Base-by-base conservation (phyloP, 92 coral and sea anemone genomes). In the Muricea muricata region DNA sequence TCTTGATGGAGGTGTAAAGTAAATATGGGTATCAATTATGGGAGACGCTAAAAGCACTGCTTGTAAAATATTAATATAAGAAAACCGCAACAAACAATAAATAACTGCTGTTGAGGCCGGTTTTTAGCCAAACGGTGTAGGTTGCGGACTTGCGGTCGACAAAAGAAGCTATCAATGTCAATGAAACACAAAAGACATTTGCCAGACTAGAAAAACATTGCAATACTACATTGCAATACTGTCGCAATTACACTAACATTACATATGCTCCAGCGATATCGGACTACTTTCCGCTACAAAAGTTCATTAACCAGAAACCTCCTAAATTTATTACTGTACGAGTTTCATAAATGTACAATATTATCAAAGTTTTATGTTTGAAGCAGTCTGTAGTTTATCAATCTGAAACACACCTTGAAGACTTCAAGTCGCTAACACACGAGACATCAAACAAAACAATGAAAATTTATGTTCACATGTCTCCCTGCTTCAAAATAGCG, bases 401-500 rank as follows among this genome's bases (percentile, higher is more conserved):
- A 10, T 10, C 32, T 17, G n/a, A 73, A 50, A 76, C 31, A 74
- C 39, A 42, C 70, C 70, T 50, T 30, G 67, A 50, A 76, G 40
- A 76, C 32, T 29, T 76, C 66, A 55, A 76, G 33, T 76, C 47
- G 56, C 79, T 6, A 42, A 52, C 79, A 73, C 56, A 42, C 29
- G 61, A 76, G 56, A 39, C 55, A 33, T 42, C 56, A 39, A 73
- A 70, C 31, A 70, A 73, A 42, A 26, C 81, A 52, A 76, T 10
- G 41, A 8, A 23, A 35, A 21, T 74, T 76, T 76, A 76, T 30
- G 81, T 76, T 50, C 81, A 76, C 37, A 76, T 73, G 79, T 35
- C 26, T 73, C 10, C 11, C 1, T 65, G 39, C 42, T 24, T 35
- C n/a, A 65, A 34, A 24, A 23, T 25, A 25, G 14, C 1, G 11